These are phyloP conservation scores for Orius insidiosus DNA, from an alignment of 1,140 invertebrate species.

Conservation along the genomic window DNA sequence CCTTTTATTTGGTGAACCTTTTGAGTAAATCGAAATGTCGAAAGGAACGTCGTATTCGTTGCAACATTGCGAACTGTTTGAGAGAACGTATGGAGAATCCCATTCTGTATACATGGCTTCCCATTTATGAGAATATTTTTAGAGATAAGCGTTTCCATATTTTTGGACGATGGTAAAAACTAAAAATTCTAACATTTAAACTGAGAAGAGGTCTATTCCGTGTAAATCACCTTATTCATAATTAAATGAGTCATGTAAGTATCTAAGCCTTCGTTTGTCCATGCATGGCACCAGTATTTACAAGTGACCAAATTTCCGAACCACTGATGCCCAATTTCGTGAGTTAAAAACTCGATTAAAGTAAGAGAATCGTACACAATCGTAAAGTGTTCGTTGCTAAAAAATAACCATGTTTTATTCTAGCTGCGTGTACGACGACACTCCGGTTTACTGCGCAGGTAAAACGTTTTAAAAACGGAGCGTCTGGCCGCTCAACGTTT, in stretches of 20 bases:
- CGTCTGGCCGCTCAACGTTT: too few relatives aligned
- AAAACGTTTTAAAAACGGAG: too few relatives aligned
- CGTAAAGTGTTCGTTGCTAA: too few relatives aligned
- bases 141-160: neutral
- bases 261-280: slow-evolving; percentile 25
- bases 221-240: too few relatives aligned
- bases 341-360: neutral
- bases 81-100: neutral
- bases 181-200: neutral
- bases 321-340: slow-evolving; percentile 16
- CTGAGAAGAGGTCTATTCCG: neutral
- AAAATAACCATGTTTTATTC: neutral
- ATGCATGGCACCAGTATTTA: slow-evolving; percentile 30
- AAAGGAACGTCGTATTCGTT: neutral
- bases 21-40: neutral
- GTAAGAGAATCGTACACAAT: too few relatives aligned
- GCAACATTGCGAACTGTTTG: neutral
- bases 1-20: neutral
- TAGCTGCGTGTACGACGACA: neutral
- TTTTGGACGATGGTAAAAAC: neutral
- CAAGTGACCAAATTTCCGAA: slow-evolving; percentile 31
- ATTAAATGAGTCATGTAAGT: slow-evolving; percentile 17
- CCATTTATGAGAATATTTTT: neutral
- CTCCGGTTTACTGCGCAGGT: too few relatives aligned
- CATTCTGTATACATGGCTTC: neutral